phyloP scores from a whole-genome alignment of 2,888 invertebrate genomes.

The Tiliacea aurago region DNA sequence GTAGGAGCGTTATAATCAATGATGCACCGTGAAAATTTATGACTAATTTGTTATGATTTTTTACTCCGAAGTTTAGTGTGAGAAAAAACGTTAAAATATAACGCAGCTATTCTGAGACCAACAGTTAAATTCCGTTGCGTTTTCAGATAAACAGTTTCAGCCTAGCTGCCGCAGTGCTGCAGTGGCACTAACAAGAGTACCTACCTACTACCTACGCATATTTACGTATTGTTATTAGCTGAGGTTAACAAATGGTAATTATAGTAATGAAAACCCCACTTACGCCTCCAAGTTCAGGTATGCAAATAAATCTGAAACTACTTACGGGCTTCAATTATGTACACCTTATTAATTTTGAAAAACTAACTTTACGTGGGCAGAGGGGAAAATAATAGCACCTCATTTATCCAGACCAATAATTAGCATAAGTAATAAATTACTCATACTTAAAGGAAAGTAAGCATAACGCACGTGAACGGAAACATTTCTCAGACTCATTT shows the following conservation, averaged over 20 bases:
- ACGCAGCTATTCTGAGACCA: not conserved
- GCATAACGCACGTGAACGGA: slow-evolving; percentile 12
- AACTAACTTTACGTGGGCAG: slow-evolving; percentile 1
- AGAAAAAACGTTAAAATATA: slow-evolving; percentile 33
- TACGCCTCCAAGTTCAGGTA: slow-evolving; percentile 33
- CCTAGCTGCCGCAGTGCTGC: not conserved
- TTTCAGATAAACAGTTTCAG: slow-evolving; percentile 5
- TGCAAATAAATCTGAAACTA: slow-evolving; percentile 46
- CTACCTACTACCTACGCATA: slow-evolving; percentile 6
- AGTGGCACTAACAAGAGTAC: slow-evolving; percentile 35
- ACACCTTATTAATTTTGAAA: slow-evolving; percentile 22
- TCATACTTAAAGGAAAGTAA: slow-evolving; percentile 3
- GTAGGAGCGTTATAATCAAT: slow-evolving; percentile 78
- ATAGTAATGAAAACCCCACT: slow-evolving; percentile 44
- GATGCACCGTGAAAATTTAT: slow-evolving; percentile 84
- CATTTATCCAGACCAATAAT: slow-evolving; percentile 23
- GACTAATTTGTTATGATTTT: slow-evolving; percentile 69
- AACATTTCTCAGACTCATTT: slow-evolving; percentile 34
- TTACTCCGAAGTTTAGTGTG: slow-evolving; percentile 36
- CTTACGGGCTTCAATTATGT: slow-evolving; percentile 4
- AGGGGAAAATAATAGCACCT: slow-evolving; percentile 8
- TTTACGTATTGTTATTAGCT: slow-evolving; percentile 27
- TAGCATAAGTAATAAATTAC: slow-evolving; percentile 22
- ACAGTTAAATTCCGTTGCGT: not conserved
- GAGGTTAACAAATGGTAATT: slow-evolving; percentile 37